These are phyloP conservation scores for Bovichtus diacanthus DNA, from an alignment of 2,797 vertebrate species.

Conservation along the genomic window DNA sequence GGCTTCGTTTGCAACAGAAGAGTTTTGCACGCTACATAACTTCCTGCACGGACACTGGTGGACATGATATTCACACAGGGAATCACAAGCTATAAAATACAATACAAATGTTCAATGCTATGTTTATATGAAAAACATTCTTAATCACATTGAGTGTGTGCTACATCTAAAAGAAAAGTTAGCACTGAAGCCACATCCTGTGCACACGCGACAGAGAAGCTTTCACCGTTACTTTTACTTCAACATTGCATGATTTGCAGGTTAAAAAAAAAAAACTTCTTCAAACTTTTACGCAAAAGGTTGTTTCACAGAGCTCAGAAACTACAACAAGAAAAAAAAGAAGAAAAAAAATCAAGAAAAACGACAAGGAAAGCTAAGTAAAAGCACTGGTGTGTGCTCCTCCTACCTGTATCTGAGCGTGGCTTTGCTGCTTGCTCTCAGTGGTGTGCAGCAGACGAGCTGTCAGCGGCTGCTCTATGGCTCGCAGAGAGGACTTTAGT, in stretches of 20 bases:
- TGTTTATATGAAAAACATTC: background rate
- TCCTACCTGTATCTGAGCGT: constrained; percentile 60
- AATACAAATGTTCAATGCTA: background rate
- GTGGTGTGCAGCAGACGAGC: constrained; percentile 21
- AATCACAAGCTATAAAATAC: background rate
- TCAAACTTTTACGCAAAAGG: background rate
- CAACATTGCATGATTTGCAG: background rate
- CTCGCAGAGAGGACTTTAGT: constrained; percentile 33
- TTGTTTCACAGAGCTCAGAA: background rate
- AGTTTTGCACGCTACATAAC: background rate
- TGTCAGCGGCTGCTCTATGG: constrained; percentile 47
- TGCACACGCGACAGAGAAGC: background rate
- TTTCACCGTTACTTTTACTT: background rate
- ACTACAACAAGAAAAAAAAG: background rate
- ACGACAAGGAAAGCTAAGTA: background rate
- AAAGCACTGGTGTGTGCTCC: background rate
- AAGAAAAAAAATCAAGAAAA: background rate
- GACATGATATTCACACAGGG: background rate
- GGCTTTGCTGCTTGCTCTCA: constrained; percentile 29
- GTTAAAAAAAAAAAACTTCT: background rate
- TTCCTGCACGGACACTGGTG: background rate
- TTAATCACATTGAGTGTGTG: background rate
- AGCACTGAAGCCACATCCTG: background rate
- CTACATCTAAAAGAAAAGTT: background rate
- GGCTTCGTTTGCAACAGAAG: background rate